Evolutionary conservation across 2,888 invertebrate genomes (phyloP), one percentile per base, ranked within the genome.

Genomic region (Lumbricus terrestris): DNA sequence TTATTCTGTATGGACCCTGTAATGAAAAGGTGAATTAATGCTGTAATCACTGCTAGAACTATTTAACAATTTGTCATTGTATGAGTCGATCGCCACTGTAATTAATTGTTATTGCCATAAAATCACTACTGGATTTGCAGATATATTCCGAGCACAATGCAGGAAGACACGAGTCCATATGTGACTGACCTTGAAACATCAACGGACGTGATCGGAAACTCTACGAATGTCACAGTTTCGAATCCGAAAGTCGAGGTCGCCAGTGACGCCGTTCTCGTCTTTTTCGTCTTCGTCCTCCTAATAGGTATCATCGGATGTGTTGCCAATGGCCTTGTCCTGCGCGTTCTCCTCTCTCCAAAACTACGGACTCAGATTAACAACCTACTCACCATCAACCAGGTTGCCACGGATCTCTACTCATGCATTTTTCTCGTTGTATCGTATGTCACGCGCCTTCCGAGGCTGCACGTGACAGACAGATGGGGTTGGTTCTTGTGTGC

Each of bases 351-450:
- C n/a, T 35, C 35, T n/a, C 38, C n/a, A 35, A 42, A 88, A 38
- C 16, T 35, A 33, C 38, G 88, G n/a, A 20, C 23, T 15, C 38
- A 42, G 42, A 37, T 20, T n/a, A n/a, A 38, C n/a, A 88, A 88
- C 35, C 88, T 88, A 1, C 42, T 88, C n/a, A 88, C 29, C 15
- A 42, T 88, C 38, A 88, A 88, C 13, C 88, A 88, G 88, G 88
- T 88, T n/a, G 33, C 38, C 88, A 38, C 38, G 38, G 88, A 88
- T 35, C 23, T 88, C 34, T 88, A 40, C 38, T 88, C 88, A 34
- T 88, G 88, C 42, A 38, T 88, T 35, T 33, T 88, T 33, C 38
- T 88, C 16, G 18, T 38, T 23, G n/a, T 37, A 35, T 34, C 34
- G 16, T 42, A 88, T 34, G 42, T n/a, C 88, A 5, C 20, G 37